These are phyloP conservation scores for Dolichotis patagonum DNA, from an alignment of 2,113 vertebrate genomes.

Conservation along the genomic window DNA sequence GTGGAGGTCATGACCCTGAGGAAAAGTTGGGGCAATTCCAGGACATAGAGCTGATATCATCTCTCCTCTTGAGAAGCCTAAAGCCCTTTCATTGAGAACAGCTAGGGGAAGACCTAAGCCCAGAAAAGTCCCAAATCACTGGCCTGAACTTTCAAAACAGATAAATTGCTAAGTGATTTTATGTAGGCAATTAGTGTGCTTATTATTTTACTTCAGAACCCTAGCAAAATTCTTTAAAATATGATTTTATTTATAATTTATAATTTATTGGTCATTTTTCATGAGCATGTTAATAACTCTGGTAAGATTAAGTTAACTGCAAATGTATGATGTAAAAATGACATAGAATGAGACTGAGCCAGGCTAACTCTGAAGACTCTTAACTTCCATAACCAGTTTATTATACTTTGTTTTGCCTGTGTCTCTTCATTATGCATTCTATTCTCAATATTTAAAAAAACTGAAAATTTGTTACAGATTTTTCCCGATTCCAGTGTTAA, in stretches of 20 bases:
- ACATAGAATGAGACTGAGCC: neutral
- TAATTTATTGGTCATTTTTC: neutral
- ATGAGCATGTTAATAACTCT: neutral
- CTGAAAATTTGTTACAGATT: neutral
- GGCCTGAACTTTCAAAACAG: neutral
- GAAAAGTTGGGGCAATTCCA: neutral
- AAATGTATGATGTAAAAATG: neutral
- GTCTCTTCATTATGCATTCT: neutral
- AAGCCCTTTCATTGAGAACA: neutral
- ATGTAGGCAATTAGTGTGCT: neutral
- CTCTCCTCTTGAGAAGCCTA: neutral
- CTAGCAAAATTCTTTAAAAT: neutral
- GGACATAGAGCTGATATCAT: neutral
- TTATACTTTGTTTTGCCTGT: accelerated
- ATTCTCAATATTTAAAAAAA: neutral
- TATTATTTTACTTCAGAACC: constrained; percentile 27
- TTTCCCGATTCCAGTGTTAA: neutral
- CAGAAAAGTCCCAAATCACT: neutral
- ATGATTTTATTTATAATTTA: constrained; percentile 5
- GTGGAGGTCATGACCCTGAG: neutral
- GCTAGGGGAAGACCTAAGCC: neutral
- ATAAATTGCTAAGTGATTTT: neutral
- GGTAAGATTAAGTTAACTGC: neutral
- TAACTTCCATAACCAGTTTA: neutral
- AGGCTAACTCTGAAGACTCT: neutral